Conservation (phyloP, 1,140 invertebrate genomes). For the Formica selysi region DNA sequence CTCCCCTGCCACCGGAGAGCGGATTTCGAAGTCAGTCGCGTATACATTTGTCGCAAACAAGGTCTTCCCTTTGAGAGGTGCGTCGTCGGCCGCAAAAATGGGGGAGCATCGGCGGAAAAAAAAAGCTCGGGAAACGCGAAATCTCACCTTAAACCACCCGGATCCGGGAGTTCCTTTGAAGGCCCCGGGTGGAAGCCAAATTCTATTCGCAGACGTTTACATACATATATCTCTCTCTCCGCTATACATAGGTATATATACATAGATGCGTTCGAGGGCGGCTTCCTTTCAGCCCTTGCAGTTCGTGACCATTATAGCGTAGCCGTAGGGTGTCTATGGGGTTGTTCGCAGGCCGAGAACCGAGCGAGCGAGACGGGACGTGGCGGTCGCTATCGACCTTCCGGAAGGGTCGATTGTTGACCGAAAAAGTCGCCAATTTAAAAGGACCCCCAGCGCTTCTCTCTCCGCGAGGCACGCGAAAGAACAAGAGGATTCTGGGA, state of each 20-base stretch:
- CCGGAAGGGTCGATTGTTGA: conserved; percentile 87
- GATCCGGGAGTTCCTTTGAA: conserved; percentile 68
- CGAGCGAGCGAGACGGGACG: conserved; percentile 75
- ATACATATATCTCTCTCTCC: conserved; percentile 23
- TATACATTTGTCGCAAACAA: conserved; percentile 73
- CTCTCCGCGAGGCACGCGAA: conserved; percentile 70
- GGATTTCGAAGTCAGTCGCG: conserved; percentile 61
- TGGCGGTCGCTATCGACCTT: conserved; percentile 80
- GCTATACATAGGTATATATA: conserved; percentile 44
- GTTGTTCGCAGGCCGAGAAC: conserved; percentile 77
- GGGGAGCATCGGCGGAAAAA: conserved; percentile 33
- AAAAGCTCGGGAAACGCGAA: conserved; percentile 51
- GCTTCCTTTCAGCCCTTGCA: conserved; percentile 75
- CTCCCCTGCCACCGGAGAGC: conserved; percentile 23
- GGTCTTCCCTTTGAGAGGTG: conserved; percentile 46
- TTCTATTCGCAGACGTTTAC: conserved; percentile 68
- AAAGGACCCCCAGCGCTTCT: conserved; percentile 85
- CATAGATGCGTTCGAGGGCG: conserved; percentile 66
- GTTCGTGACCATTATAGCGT: conserved; percentile 84
- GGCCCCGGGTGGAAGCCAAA: conserved; percentile 66
- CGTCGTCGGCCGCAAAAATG: conserved; percentile 39
- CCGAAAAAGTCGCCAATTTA: conserved; percentile 87
- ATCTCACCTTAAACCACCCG: conserved; percentile 73
- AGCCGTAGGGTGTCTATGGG: conserved; percentile 82
- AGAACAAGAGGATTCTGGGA: conserved; percentile 34